These are phyloP conservation scores for Cyprinella venusta DNA, from an alignment of 2,797 vertebrate genomes.

Conservation along the genomic window DNA sequence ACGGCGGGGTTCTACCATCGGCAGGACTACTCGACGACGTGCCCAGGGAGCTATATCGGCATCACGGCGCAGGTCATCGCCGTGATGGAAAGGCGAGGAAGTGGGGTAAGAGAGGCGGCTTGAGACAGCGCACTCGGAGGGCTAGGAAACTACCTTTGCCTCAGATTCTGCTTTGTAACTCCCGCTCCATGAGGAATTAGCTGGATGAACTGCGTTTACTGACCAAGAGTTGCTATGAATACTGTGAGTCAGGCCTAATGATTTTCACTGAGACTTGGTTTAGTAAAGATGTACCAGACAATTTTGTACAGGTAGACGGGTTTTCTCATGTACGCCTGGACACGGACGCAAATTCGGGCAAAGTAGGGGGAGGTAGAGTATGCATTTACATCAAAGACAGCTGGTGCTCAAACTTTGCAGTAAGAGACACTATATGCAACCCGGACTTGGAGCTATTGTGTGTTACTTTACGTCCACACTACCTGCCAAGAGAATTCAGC, in stretches of 20 bases:
- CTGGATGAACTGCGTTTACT: background rate
- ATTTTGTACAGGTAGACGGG: background rate
- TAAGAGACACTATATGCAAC: background rate
- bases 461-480: background rate
- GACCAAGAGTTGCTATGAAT: background rate
- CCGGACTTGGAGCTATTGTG: background rate
- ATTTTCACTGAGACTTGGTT: background rate
- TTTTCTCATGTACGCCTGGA: background rate
- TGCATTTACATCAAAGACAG: background rate
- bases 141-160: background rate
- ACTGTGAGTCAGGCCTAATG: background rate
- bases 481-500: background rate
- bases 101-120: background rate
- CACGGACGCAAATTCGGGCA: background rate
- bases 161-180: background rate
- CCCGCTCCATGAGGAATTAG: background rate
- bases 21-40: too few species aligned
- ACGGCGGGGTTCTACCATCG: too few species aligned
- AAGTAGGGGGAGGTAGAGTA: background rate
- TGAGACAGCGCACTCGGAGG: background rate
- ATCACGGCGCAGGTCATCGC: too few species aligned
- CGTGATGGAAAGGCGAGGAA: too few species aligned
- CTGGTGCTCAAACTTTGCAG: slow-evolving; percentile 7
- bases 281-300: background rate
- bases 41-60: too few species aligned